phyloP scores from a whole-genome alignment of 2,797 vertebrate species.

The Megalops cyprinoides region DNA sequence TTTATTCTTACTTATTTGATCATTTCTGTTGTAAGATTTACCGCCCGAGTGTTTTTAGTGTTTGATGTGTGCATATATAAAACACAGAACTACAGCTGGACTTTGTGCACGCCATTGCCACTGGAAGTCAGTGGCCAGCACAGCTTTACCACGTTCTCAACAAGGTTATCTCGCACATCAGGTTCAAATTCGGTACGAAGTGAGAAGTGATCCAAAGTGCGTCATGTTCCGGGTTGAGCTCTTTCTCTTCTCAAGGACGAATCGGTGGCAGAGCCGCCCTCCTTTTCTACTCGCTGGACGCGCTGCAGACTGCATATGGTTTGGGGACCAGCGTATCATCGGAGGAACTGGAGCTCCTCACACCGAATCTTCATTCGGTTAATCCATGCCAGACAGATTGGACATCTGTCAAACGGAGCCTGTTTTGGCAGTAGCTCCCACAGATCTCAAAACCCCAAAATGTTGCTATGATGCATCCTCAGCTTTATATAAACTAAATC shows the following conservation, averaged over 20 bases:
- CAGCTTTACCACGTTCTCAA: not conserved
- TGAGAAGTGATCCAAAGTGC: not conserved
- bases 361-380: constrained; percentile 67
- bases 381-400: constrained; percentile 72
- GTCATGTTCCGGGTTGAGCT: not conserved
- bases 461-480: constrained; percentile 18
- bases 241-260: not conserved
- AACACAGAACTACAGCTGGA: not conserved
- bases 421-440: constrained; percentile 58
- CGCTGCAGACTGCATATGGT: constrained; percentile 54
- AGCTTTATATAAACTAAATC: constrained; percentile 23
- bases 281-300: constrained; percentile 46
- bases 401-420: constrained; percentile 73
- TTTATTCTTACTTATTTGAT: not conserved
- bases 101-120: not conserved
- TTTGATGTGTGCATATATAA: not conserved
- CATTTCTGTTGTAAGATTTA: not conserved
- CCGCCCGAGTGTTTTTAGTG: not conserved
- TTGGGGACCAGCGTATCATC: constrained; percentile 59
- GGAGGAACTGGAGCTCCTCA: constrained; percentile 58
- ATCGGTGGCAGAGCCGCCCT: constrained; percentile 39
- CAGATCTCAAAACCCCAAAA: constrained; percentile 55
- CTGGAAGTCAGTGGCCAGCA: not conserved
- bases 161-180: not conserved
- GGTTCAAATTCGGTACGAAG: not conserved